These are phyloP conservation scores for Protaetia brevitarsis DNA, from an alignment of 1,140 invertebrate genomes.

Conservation along the genomic window DNA sequence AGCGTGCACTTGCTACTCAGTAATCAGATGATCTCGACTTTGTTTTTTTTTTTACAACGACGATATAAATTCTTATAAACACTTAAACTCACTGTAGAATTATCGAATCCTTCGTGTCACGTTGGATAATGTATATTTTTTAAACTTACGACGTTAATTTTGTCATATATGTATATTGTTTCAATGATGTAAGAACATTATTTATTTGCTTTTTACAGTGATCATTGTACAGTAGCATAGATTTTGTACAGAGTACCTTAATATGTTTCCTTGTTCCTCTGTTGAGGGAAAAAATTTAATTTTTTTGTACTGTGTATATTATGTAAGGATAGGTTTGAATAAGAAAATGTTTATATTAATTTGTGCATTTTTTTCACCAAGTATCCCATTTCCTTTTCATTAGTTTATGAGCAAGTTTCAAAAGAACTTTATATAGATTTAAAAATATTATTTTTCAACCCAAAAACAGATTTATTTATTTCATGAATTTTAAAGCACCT, in stretches of 20 bases:
- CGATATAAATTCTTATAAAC: constrained; percentile 31
- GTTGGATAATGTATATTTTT: constrained; percentile 33
- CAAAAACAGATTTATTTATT: no score
- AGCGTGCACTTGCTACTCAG: constrained; percentile 19
- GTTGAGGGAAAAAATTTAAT: constrained; percentile 41
- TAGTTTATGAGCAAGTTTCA: neutral
- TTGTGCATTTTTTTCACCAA: constrained; percentile 8
- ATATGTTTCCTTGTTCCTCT: constrained; percentile 43
- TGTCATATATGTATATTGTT: constrained; percentile 44
- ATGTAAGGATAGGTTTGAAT: constrained; percentile 50
- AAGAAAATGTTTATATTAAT: constrained; percentile 48
- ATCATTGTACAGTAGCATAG: constrained; percentile 47
- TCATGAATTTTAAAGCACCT: no score
- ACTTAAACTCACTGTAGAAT: constrained; percentile 32
- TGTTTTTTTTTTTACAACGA: constrained; percentile 33
- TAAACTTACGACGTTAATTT: constrained; percentile 30
- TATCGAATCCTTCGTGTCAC: constrained; percentile 27
- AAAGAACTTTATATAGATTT: no score
- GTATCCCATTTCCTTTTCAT: neutral
- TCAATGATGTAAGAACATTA: constrained; percentile 43
- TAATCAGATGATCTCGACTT: constrained; percentile 36
- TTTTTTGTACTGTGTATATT: constrained; percentile 51
- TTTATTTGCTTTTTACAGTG: constrained; percentile 47
- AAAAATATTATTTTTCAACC: no score
- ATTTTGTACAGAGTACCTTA: constrained; percentile 46